Evolutionary conservation across 1,140 invertebrate species (phyloP).

Genomic region (Phocides pigmalion): DNA sequence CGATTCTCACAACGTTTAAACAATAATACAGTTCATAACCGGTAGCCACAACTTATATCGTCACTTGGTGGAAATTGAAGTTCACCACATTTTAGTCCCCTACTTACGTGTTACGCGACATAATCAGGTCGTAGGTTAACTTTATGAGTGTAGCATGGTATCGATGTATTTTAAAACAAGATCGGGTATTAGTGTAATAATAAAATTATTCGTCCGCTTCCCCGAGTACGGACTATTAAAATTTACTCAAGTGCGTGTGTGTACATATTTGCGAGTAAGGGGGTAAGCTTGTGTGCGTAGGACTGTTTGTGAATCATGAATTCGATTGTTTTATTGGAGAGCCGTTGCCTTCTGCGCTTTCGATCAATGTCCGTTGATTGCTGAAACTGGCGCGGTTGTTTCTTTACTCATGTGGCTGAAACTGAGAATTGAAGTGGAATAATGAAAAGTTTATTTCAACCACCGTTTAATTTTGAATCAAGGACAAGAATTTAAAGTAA

Average conservation of each 20-base stretch:
- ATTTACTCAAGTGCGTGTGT: conserved; percentile 20
- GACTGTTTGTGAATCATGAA: conserved; percentile 55
- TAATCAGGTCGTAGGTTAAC: conserved; percentile 36
- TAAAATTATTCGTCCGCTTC: conserved; percentile 37
- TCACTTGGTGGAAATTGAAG: conserved; percentile 43
- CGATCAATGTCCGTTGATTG: conserved; percentile 52
- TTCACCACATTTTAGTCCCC: conserved; percentile 49
- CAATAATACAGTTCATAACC: not conserved
- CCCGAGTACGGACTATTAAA: conserved; percentile 31
- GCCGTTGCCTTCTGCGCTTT: conserved; percentile 40
- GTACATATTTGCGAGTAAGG: conserved; percentile 1
- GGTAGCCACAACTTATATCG: not conserved
- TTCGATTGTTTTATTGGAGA: conserved; percentile 52
- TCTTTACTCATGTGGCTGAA: too few species aligned
- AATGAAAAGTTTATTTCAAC: too few species aligned
- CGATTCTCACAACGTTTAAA: too few species aligned
- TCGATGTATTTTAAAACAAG: conserved; percentile 20
- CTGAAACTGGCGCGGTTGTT: too few species aligned
- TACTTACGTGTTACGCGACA: conserved; percentile 37
- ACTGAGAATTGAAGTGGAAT: conserved; percentile 16
- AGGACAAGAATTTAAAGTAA: too few species aligned
- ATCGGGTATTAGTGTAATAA: conserved; percentile 33
- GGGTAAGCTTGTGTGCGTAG: conserved; percentile 11
- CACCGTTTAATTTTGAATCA: too few species aligned
- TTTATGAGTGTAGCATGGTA: conserved; percentile 18